Base-by-base conservation (phyloP, 2,113 vertebrate species). In the Cyphomyrus discorhynchus region DNA sequence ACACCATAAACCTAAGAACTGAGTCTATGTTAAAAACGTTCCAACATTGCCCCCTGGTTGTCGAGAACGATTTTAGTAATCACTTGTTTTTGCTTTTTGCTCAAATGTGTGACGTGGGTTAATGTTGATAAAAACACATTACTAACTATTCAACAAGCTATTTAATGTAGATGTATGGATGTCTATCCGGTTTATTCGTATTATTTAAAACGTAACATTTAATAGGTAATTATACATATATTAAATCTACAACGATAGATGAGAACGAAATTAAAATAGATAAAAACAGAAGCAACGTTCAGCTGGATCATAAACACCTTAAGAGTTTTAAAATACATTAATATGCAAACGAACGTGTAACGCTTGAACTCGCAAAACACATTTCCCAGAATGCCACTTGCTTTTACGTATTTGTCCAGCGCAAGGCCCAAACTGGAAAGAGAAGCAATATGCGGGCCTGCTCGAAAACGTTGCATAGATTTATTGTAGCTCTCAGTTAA, bases 361-460 rank as follows among this genome's bases (percentile, higher is more conserved):
- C 5, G 49, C 15, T 56, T 45, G 35, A 42, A 46, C 53, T 35
- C 2, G 17, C 17, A 90, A 90, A 95, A 93, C 95, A 94, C 94
- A 91, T 92, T 49, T 93, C 94, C 95, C 95, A 89, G 1, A 31
- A 94, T 93, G 92, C 94, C 90, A 1, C 21, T 21, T 1, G 10
- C 46, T 21, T 8, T 1, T 46, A 93, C 94, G 92, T 52, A 1
- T 89, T 49, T 89, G 88, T 91, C 58, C 4, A 45, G 91, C 91
- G 93, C 89, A 66, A 87, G 93, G 88, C 92, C 89, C 52, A 39
- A 42, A 27, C 91, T 91, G 6, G 10, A 27, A 11, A 46, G 87
- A 39, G 9, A 56, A 56, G 11, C 89, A 27, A 90, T 52, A 9
- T 39, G 0, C 0, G 27, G 91, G 94, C 94, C 94, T 93, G 93